Base-by-base conservation (phyloP, 2,113 vertebrate genomes). In the Petaurus breviceps region DNA sequence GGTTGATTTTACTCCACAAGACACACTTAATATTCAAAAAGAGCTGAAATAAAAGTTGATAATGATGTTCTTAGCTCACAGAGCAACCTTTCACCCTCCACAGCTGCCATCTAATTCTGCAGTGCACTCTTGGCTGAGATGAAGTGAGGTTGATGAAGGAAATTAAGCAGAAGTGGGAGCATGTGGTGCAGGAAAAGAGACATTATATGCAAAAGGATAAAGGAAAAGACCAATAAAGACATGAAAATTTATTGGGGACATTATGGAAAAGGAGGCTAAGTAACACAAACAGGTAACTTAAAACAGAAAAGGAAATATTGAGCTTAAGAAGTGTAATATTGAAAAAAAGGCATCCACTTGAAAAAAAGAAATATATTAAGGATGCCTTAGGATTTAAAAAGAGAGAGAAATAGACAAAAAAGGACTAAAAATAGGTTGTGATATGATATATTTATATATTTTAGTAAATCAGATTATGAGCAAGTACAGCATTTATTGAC, bases 81-180 rank as follows among this genome's bases (percentile, higher is more conserved):
- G 28, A 37, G 8, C 55, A 61, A 28, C 22, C 92, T 90, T 90
- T 77, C n/a, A 9, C 7, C 90, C n/a, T 28, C 9, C 22, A 9
- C 8, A 90, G 51, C 25, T 9, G 8, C 54, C 84, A 84, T 23
- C 24, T 28, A 28, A 50, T 25, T 90, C 61, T 3, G 24, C 11
- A 1, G 37, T 90, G 51, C 8, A 24, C 16, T 93, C 49, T 89
- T 77, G 28, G 57, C 26, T 51, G 2, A 31, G 53, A 12, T 89
- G 28, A 93, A 57, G 50, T 49, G 46, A 19, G 28, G 2, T 90
- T 84, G 50, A 51, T 52, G 37, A 92, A 93, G 92, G 49, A 92
- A 95, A 23, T 94, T 90, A 68, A 92, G 28, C 61, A 92, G 77
- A 68, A 95, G 31, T n/a, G 61, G 93, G 9, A 68, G 49, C 50